phyloP scores from a whole-genome alignment of 2,888 invertebrate species.

The Cantharis nigra region DNA sequence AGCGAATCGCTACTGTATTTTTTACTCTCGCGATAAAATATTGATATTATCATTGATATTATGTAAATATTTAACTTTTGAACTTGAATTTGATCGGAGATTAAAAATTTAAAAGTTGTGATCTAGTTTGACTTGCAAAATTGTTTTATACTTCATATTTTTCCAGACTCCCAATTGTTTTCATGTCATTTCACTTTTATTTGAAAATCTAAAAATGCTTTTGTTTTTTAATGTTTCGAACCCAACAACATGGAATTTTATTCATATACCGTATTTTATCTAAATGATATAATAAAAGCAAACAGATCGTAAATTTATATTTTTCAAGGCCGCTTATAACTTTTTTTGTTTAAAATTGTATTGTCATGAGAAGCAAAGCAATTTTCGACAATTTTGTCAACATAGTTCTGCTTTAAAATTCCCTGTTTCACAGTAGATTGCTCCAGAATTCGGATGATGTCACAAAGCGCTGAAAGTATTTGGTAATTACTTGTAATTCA shows the following conservation, averaged over 20 bases:
- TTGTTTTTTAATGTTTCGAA: neutral
- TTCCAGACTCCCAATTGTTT: neutral
- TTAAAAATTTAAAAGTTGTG: neutral
- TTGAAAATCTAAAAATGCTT: neutral
- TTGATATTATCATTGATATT: neutral
- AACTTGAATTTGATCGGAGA: neutral
- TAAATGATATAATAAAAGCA: neutral
- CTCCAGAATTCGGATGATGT: no score
- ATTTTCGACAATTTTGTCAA: neutral
- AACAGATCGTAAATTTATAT: neutral
- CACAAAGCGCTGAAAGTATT: no score
- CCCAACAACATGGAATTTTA: neutral
- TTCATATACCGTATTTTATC: neutral
- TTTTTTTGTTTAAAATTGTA: neutral
- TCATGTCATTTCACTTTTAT: neutral
- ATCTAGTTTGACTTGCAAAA: neutral
- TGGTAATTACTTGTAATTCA: no score
- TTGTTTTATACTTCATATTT: neutral
- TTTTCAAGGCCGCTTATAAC: neutral
- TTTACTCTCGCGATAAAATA: neutral
- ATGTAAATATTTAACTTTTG: neutral
- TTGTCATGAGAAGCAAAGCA: neutral
- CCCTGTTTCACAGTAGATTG: no score
- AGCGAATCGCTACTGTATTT: no score
- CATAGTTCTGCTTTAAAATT: neutral